Evolutionary conservation across 2,888 invertebrate genomes (phyloP), one percentile per base, ranked within the genome.

Genomic region (Orthosia cruda): DNA sequence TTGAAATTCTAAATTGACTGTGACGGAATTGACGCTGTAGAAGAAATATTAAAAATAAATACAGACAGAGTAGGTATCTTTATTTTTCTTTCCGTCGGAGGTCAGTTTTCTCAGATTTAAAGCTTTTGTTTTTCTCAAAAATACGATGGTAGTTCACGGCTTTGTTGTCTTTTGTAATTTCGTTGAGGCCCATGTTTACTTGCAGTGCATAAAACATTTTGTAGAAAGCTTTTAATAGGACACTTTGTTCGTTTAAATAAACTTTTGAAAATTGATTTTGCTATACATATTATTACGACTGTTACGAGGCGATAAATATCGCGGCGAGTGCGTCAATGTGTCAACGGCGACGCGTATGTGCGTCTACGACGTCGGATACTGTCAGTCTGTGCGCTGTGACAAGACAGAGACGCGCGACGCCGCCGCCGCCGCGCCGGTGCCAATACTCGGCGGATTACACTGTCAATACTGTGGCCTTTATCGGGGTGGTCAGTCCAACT

Each of bases 1-100:
- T 74, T 85, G 66, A 78, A 82, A 77, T 71, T 59, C 13, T 85
- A 65, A 74, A 71, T 74, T 61, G 49, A 59, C 23, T 61, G 45
- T 7, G 20, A 50, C 55, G 40, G 26, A n/a, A n/a, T n/a, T n/a
- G n/a, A 45, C 47, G 45, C 16, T 20, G n/a, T 16, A n/a, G 4
- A n/a, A 45, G 16, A 47, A 26, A 20, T 18, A 55, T 23, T 18
- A 26, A 52, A 40, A 52, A 12, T n/a, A 54, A 5, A 74, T 2
- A 20, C 5, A 52, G 5, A 15, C 2, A 13, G 11, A 32, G 15
- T 50, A 7, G 26, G 32, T 32, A 20, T 13, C 18, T 64, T 45
- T 32, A 23, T 40, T 55, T 69, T 18, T 65, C 12, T 68, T 63
- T 63, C 26, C 5, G 0, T 18, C n/a, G n/a, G 16, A n/a, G 52